Evolutionary conservation across 53 echinoderm and acorn worm species (phyloP).

Genomic region (Temnopleurus reevesii): DNA sequence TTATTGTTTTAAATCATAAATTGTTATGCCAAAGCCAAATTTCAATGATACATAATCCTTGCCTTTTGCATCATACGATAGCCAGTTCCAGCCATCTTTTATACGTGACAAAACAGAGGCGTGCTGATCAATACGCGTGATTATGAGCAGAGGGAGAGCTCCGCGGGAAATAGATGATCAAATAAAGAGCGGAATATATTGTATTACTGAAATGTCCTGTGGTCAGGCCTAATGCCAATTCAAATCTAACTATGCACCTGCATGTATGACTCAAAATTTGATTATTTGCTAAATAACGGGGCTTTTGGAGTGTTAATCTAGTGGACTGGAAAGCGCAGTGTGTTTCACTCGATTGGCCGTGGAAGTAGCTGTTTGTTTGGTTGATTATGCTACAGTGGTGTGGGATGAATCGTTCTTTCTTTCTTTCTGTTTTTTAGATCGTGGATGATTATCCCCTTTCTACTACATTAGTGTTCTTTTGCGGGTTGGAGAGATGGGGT

Average conservation of each 20-base stretch:
- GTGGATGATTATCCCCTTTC: not conserved
- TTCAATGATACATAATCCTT: not conserved
- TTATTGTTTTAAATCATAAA: not conserved
- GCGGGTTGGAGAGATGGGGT: constrained; percentile 8
- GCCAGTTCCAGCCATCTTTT: not conserved
- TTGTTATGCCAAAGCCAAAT: not conserved
- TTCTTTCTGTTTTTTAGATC: not conserved
- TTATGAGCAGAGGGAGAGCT: constrained; percentile 9
- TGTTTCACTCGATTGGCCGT: constrained; percentile 1
- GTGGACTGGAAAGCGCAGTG: not conserved
- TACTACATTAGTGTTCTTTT: not conserved
- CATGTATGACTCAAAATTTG: constrained; percentile 36
- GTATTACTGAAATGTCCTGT: constrained; percentile 35
- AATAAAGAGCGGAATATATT: constrained; percentile 39
- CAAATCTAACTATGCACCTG: constrained; percentile 40
- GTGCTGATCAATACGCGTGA: constrained; percentile 8
- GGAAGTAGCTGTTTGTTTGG: constrained; percentile 30
- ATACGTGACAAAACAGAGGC: not conserved
- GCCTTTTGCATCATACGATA: not conserved
- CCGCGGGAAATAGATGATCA: constrained; percentile 38
- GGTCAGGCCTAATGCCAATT: constrained; percentile 22
- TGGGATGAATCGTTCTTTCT: not conserved
- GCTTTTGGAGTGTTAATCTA: constrained; percentile 42
- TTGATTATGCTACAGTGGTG: constrained; percentile 8
- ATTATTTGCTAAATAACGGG: constrained; percentile 44